These are phyloP conservation scores for Struthidea cinerea DNA, from an alignment of 2,113 vertebrate species.

Conservation along the genomic window DNA sequence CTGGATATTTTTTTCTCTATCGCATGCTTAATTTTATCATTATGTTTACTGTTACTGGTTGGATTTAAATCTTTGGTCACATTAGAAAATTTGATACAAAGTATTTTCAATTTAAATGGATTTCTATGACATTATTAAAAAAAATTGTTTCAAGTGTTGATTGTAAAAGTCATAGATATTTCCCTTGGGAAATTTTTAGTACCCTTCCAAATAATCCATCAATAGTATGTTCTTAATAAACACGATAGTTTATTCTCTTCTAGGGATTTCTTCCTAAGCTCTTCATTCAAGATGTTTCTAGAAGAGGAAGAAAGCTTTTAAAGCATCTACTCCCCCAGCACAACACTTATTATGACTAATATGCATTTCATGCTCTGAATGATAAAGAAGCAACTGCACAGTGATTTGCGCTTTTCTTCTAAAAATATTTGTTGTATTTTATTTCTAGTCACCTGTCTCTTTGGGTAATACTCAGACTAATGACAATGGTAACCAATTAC, in stretches of 20 bases:
- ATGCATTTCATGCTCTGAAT: constrained; percentile 20
- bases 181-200: constrained; percentile 55
- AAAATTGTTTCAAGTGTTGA: constrained; percentile 43
- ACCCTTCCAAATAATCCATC: constrained; percentile 65
- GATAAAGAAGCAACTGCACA: constrained; percentile 11
- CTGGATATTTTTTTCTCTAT: neutral
- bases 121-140: constrained; percentile 41
- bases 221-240: constrained; percentile 68
- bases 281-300: constrained; percentile 36
- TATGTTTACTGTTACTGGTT: constrained; percentile 28
- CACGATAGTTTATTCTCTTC: constrained; percentile 59
- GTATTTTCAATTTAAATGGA: constrained; percentile 49
- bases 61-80: constrained; percentile 23
- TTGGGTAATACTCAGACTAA: constrained; percentile 48
- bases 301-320: constrained; percentile 62
- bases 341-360: constrained; percentile 53
- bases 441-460: constrained; percentile 14
- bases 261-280: constrained; percentile 38
- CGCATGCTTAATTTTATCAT: constrained; percentile 31
- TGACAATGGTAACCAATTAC: neutral
- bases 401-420: constrained; percentile 26
- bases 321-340: neutral
- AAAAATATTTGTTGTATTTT: constrained; percentile 48
- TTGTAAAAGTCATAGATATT: constrained; percentile 51
- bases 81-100: constrained; percentile 47